These are phyloP conservation scores for Cheilosia soror DNA, from an alignment of 2,888 invertebrate genomes.

Conservation along the genomic window DNA sequence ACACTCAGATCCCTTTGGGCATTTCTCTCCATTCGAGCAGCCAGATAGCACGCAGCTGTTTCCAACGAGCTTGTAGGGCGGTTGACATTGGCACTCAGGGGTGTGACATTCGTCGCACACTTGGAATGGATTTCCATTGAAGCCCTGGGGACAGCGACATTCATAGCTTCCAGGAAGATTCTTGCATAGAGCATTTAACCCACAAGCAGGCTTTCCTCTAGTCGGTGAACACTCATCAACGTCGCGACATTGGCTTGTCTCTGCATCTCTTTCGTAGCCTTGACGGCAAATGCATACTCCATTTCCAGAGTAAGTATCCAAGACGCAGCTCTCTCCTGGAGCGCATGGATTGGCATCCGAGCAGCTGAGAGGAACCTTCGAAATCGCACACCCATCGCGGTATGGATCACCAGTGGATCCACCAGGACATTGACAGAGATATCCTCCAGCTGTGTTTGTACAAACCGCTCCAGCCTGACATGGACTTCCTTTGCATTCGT, in stretches of 20 bases:
- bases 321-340: conserved; percentile 92
- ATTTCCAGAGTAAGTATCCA: conserved; percentile 89
- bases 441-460: conserved; percentile 93
- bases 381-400: conserved; percentile 89
- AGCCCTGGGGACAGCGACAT: conserved; percentile 94
- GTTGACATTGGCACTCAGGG: conserved; percentile 93
- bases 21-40: conserved; percentile 91
- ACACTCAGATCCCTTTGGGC: conserved; percentile 94
- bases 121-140: conserved; percentile 95
- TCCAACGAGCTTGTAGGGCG: conserved; percentile 92
- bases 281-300: conserved; percentile 95
- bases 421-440: conserved; percentile 94
- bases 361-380: conserved; percentile 88
- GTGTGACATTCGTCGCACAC: conserved; percentile 93
- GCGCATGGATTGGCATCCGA: conserved; percentile 91
- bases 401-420: conserved; percentile 93
- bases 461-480: conserved; percentile 95
- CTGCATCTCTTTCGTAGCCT: conserved; percentile 91
- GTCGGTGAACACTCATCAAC: conserved; percentile 93
- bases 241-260: conserved; percentile 91
- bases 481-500: conserved; percentile 93
- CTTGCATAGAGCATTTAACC: conserved; percentile 94
- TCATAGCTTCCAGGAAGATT: conserved; percentile 97
- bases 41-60: conserved; percentile 94
- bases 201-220: conserved; percentile 91